Base-by-base conservation (phyloP, 2,888 invertebrate species). In the Geotrupes spiniger region DNA sequence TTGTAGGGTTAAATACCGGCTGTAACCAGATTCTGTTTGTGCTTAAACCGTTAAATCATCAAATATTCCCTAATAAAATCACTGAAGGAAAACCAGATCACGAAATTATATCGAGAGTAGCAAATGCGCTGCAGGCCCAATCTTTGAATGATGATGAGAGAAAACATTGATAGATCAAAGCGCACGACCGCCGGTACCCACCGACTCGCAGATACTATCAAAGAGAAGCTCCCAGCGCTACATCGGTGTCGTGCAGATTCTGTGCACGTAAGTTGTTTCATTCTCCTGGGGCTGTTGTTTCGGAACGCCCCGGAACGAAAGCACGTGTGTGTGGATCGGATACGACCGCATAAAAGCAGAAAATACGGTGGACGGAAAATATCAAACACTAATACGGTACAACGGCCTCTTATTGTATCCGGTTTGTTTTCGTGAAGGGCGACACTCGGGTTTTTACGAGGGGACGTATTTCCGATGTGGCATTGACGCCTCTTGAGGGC, bases 261-360 rank as follows among this genome's bases (percentile, higher is more conserved):
- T 14, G 29, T 8, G 44, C 63, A 62, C 63, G 64, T 62, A 53
- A 41, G 38, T 21, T 46, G 56, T 56, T 59, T 55, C 59, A 59
- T 59, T 60, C 61, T 62, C 59, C 33, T 38, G 60, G 56, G 62
- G 57, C 59, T 61, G 63, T 62, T 63, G 64, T 63, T 63, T 61
- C 61, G 55, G 57, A 56, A 57, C 57, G 48, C 56, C 60, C 15
- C 36, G 14, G 21, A 21, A 21, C 21, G n/a, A 21, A 21, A 21
- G 21, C 21, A 21, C 60, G 56, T 53, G 57, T 60, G 61, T 59
- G 59, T 52, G 60, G 21, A 21, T 21, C 3, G 21, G 21, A 62
- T 62, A 58, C 53, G 55, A 56, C 54, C 55, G 55, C 56, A 59
- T 61, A 62, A 63, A 62, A 60, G 59, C 57, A 54, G 48, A 57